These are phyloP conservation scores for Brachymystax lenok DNA, from an alignment of 2,797 vertebrate genomes.

Conservation along the genomic window DNA sequence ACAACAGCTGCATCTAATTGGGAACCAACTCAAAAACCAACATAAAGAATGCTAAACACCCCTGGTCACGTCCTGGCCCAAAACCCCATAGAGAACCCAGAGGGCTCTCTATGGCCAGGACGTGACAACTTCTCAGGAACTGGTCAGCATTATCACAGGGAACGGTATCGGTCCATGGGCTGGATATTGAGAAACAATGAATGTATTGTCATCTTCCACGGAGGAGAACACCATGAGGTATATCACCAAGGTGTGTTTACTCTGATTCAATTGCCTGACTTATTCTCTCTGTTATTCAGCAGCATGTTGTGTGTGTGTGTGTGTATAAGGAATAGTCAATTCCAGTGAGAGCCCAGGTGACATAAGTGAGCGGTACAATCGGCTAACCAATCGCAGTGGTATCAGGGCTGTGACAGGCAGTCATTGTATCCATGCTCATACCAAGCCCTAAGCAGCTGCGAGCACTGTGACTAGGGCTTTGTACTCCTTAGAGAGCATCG, in stretches of 20 bases:
- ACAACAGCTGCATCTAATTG: too few relatives aligned
- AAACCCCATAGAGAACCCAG: too few relatives aligned
- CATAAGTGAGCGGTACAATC: neutral
- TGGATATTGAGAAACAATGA: too few relatives aligned
- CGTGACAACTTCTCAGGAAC: too few relatives aligned
- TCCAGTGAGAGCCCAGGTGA: neutral
- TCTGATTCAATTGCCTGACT: neutral
- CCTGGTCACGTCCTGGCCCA: too few relatives aligned
- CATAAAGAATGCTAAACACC: too few relatives aligned
- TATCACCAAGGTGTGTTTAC: neutral
- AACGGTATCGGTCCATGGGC: too few relatives aligned
- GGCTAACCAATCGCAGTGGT: constrained; percentile 27
- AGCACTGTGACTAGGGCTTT: constrained; percentile 53
- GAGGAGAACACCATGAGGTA: neutral
- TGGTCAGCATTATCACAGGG: too few relatives aligned
- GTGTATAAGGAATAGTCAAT: neutral
- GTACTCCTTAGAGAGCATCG: constrained; percentile 37
- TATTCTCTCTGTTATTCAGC: too few relatives aligned
- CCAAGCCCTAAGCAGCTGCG: constrained; percentile 55
- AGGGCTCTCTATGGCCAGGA: too few relatives aligned
- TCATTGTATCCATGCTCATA: constrained; percentile 64
- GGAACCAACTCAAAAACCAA: too few relatives aligned
- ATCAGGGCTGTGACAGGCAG: constrained; percentile 56
- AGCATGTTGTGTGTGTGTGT: neutral
- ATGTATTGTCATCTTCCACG: too few relatives aligned